These are phyloP conservation scores for Antrozous pallidus DNA, from an alignment of 2,797 vertebrate genomes.

Conservation along the genomic window DNA sequence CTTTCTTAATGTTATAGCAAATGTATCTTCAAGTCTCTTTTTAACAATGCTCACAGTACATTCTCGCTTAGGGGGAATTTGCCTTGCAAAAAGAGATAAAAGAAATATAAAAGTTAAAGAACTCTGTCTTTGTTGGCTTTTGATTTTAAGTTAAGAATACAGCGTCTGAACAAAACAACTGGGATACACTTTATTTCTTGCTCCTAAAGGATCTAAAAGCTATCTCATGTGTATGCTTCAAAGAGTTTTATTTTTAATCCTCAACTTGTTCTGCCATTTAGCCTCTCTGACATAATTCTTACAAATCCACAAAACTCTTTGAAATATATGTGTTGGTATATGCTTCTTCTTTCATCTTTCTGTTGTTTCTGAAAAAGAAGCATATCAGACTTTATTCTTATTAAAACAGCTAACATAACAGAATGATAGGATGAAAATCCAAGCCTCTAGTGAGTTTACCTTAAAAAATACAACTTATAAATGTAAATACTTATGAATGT, in stretches of 20 bases:
- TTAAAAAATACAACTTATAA: constrained; percentile 3
- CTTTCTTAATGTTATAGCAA: neutral
- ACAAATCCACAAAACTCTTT: neutral
- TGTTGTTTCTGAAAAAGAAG: neutral
- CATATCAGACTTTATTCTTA: neutral
- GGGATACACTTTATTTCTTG: neutral
- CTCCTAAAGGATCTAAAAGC: neutral
- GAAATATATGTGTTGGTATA: neutral
- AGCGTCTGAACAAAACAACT: neutral
- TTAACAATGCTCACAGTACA: neutral
- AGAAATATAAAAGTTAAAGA: neutral
- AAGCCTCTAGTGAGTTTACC: neutral
- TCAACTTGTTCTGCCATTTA: neutral
- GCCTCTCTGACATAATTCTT: neutral
- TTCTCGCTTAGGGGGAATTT: neutral
- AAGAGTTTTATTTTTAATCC: neutral
- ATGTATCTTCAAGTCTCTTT: neutral
- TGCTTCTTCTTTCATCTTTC: neutral
- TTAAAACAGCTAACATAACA: neutral
- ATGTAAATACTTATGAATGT: neutral
- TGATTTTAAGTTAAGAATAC: constrained; percentile 3
- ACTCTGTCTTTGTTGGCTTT: neutral
- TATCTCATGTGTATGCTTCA: neutral
- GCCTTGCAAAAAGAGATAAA: neutral
- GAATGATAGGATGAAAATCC: neutral